phyloP scores from a whole-genome alignment of 2,888 invertebrate genomes.

The Dasypolia templi region DNA sequence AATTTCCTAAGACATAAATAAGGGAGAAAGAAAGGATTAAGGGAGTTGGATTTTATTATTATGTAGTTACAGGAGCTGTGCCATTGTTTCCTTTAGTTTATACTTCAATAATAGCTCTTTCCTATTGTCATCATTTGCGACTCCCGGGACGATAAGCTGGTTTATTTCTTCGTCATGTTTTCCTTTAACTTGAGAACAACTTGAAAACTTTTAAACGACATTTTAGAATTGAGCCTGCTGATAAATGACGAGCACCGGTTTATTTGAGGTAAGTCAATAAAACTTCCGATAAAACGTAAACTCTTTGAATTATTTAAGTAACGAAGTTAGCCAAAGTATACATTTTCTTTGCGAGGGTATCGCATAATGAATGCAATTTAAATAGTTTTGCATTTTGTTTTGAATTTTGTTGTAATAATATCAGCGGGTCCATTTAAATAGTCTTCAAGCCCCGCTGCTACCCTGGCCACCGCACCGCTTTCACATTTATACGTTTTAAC shows the following conservation, averaged over 20 bases:
- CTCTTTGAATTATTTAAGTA: slow-evolving; percentile 58
- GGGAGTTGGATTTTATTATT: slow-evolving; percentile 13
- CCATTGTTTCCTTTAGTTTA: slow-evolving; percentile 40
- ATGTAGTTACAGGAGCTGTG: slow-evolving; percentile 5
- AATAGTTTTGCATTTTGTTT: slow-evolving; percentile 21
- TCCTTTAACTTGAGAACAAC: slow-evolving; percentile 29
- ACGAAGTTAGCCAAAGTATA: slow-evolving; percentile 59
- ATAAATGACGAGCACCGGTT: slow-evolving; percentile 57
- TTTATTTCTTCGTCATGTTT: slow-evolving; percentile 40
- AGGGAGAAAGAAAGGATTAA: too few species aligned
- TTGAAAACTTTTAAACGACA: slow-evolving; percentile 47
- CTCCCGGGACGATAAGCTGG: slow-evolving; percentile 19
- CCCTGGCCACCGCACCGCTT: too few species aligned
- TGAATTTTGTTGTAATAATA: slow-evolving; percentile 11
- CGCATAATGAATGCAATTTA: slow-evolving; percentile 52
- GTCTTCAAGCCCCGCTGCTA: too few species aligned
- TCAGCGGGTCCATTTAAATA: too few species aligned
- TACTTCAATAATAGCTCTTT: slow-evolving; percentile 39
- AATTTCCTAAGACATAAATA: slow-evolving; percentile 22
- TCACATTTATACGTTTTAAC: background rate
- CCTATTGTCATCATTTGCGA: slow-evolving; percentile 46
- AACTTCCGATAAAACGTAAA: slow-evolving; percentile 57
- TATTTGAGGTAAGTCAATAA: slow-evolving; percentile 58
- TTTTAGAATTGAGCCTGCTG: slow-evolving; percentile 37
- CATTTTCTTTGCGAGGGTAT: slow-evolving; percentile 47